Evolutionary conservation across 2,113 vertebrate species (phyloP), one percentile per base, ranked within the genome.

Genomic region (Passer domesticus): DNA sequence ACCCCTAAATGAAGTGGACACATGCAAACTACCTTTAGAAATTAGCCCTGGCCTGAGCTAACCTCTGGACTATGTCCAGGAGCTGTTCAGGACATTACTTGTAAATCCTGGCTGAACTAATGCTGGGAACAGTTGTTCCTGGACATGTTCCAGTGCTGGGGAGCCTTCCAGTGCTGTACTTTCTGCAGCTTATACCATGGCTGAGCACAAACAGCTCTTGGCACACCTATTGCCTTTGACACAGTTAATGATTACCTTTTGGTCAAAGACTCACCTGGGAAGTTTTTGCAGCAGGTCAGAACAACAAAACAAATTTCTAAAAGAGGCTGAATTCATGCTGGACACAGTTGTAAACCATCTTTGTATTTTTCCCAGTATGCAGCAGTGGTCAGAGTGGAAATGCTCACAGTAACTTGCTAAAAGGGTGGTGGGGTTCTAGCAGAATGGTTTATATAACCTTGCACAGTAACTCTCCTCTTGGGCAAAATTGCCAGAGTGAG

Each of bases 211-310:
- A 86, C 46, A 86, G 55, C 25, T 86, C 47, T 77, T 86, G 76
- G 88, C 47, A 89, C 35, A 86, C 13, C 13, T 55, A 17, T 13
- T 33, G 25, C 52, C 35, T 93, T 70, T 80, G 50, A 50, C 67
- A 63, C 62, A 93, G 85, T 94, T 95, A 95, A 95, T 94, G 8
- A 88, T 92, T 95, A 82, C 15, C 56, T 90, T 80, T 86, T 55
- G 16, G 68, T 74, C 63, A 83, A 83, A 80, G 72, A 74, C 59
- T 86, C 2, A 3, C n/a, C 50, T 70, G 55, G 43, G 39, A 86
- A 92, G 39, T 69, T 79, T 89, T 39, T 76, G 23, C 31, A 68
- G 78, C 49, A 46, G 50, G 43, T 49, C 69, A 77, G 67, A 80
- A 39, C 35, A 69, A 50, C 33, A 83, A 52, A 70, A 23, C 9